Base-by-base conservation (phyloP, 2,113 vertebrate genomes). In the Etheostoma cragini region DNA sequence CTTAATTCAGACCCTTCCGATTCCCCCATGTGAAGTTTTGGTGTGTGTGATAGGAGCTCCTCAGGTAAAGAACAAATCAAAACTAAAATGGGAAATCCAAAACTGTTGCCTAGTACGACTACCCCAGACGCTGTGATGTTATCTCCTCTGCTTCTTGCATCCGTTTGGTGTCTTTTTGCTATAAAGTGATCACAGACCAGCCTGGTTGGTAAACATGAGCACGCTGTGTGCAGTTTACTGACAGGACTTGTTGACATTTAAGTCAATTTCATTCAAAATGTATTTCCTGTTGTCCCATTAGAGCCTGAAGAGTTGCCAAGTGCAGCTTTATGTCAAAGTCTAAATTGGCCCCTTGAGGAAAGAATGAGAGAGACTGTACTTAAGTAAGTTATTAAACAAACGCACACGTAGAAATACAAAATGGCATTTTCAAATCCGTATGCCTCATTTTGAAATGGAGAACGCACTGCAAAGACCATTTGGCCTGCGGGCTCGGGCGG, bases 301-400 rank as follows among this genome's bases (percentile, higher is more conserved):
- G 54, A 26, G 54, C 35, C 24, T 19, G 53, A 72, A 63, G 72
- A 62, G 1, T 15, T 79, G 26, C 52, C 8, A 10, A 33, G 19
- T 68, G 53, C 24, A 21, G 45, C 52, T 77, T 68, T 52, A 70
- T 2, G 38, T 64, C 58, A 76, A 75, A 46, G 26, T 72, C 45
- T 64, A 82, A 86, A 78, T 76, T 82, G 73, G 1, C 54, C 68
- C 74, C 71, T 70, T 64, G 24, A 72, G 82, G 53, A 24, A 49
- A 8, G 38, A 78, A 72, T 80, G 22, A 77, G 76, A 76, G 38
- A 13, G 30, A 26, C 60, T 62, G 42, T 38, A 30, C 53, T 82
- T 76, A 72, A 83, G 81, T 74, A 78, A 73, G 26, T 54, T 45
- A 81, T 84, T 87, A 69, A 79, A 80, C 60, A 49, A 74, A 82